These are phyloP conservation scores for Oplegnathus fasciatus DNA, from an alignment of 2,113 vertebrate genomes.

Conservation along the genomic window DNA sequence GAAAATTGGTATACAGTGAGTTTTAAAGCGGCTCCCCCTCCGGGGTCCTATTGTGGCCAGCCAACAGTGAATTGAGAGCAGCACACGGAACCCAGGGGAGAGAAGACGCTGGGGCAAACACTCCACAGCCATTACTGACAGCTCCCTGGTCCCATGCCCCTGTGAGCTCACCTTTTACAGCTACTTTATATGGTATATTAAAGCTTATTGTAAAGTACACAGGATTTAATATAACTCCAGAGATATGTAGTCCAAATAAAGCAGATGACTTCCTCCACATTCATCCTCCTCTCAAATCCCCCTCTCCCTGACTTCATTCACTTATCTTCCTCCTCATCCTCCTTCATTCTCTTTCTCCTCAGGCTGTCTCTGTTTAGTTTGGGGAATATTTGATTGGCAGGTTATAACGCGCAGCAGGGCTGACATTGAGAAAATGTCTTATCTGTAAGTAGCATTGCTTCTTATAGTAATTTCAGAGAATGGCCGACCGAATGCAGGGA, in stretches of 20 bases:
- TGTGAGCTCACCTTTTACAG: slow-evolving; percentile 50
- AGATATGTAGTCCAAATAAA: slow-evolving; percentile 54
- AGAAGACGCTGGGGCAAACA: slow-evolving; percentile 39
- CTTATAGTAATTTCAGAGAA: slow-evolving; percentile 22
- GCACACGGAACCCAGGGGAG: slow-evolving; percentile 40
- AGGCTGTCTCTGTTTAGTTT: slow-evolving; percentile 48
- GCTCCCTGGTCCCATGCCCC: slow-evolving; percentile 33
- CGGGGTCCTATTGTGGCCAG: slow-evolving; percentile 49
- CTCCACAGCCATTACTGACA: slow-evolving; percentile 48
- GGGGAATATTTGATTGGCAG: slow-evolving; percentile 66
- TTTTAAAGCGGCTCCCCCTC: slow-evolving; percentile 42
- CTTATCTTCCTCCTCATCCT: slow-evolving; percentile 44
- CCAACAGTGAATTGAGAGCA: slow-evolving; percentile 53
- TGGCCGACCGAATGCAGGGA: neutral
- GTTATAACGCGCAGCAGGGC: slow-evolving; percentile 40
- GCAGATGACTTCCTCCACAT: slow-evolving; percentile 25
- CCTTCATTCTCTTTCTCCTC: slow-evolving; percentile 40
- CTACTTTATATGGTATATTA: slow-evolving; percentile 31
- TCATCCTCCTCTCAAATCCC: slow-evolving; percentile 40
- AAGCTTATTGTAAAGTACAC: slow-evolving; percentile 44
- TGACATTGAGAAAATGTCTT: slow-evolving; percentile 60
- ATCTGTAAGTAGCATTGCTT: slow-evolving; percentile 33
- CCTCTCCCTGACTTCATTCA: slow-evolving; percentile 49
- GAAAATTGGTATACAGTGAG: slow-evolving; percentile 34
- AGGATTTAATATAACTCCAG: slow-evolving; percentile 47